Evolutionary conservation across 2,797 vertebrate genomes (phyloP).

Genomic region (Peromyscus attwateri): DNA sequence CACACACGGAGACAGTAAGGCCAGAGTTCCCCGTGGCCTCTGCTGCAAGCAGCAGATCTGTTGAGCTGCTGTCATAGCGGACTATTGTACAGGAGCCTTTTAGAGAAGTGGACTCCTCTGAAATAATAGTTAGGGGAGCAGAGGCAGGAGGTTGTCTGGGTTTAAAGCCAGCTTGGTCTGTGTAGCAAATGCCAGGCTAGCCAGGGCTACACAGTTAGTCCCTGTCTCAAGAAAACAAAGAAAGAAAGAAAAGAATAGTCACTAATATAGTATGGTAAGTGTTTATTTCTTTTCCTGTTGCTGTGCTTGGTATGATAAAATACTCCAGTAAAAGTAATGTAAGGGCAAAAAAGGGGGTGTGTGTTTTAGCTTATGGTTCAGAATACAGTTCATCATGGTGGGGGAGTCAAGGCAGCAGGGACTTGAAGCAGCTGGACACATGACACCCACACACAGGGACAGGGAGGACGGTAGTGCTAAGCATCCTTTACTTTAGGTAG

Average conservation of each 20-base stretch:
- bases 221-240: too few species aligned
- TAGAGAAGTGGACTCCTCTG: not conserved
- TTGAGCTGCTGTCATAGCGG: not conserved
- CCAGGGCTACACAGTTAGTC: not conserved
- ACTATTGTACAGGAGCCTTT: not conserved
- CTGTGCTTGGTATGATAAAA: not conserved
- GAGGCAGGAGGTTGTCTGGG: not conserved
- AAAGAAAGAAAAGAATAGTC: not conserved
- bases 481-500: not conserved
- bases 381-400: not conserved
- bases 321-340: not conserved
- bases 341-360: not conserved
- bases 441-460: not conserved
- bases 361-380: not conserved
- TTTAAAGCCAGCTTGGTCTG: not conserved
- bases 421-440: not conserved
- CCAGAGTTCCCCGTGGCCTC: not conserved
- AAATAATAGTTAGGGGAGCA: not conserved
- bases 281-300: not conserved
- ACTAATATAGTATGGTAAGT: not conserved
- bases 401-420: not conserved
- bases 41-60: not conserved
- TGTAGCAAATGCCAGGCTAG: not conserved
- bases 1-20: not conserved
- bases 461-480: not conserved